Percentiles rank a stretch among this genome's conserved stretches.
Evolutionary conservation across 1,140 invertebrate genomes (phyloP).

Genomic region (Platorchestia sp.): DNA sequence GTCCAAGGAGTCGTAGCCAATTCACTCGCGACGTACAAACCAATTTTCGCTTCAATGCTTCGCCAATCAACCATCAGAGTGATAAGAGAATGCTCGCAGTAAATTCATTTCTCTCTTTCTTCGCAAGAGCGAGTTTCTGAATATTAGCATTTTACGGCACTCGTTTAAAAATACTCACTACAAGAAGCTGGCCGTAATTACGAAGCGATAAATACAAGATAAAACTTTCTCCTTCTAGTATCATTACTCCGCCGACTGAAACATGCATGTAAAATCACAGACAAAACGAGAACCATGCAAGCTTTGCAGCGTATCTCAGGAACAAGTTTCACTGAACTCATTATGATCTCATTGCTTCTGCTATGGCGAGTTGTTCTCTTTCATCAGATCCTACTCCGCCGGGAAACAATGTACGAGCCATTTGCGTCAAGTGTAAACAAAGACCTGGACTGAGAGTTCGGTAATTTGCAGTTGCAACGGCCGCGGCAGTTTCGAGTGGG

Average conservation of each 20-base stretch:
- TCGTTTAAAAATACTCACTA: background rate
- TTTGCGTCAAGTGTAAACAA: conserved; percentile 29
- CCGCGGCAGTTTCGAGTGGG: conserved; percentile 10
- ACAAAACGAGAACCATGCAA: background rate
- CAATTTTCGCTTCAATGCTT: background rate
- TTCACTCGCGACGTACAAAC: background rate
- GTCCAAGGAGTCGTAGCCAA: background rate
- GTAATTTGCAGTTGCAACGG: conserved; percentile 38
- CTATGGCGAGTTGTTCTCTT: background rate
- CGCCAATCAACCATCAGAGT: background rate
- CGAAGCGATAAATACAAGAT: background rate
- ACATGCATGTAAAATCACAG: background rate
- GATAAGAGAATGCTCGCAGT: background rate
- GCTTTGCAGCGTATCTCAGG: background rate
- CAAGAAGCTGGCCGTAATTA: background rate
- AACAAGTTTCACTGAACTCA: background rate
- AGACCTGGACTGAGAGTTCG: background rate
- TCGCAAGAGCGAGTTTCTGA: background rate
- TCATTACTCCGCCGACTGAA: background rate
- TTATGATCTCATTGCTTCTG: background rate
- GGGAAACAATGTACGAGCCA: conserved; percentile 37
- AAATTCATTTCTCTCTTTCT: background rate
- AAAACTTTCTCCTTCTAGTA: background rate
- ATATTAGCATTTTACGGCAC: background rate
- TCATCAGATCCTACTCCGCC: background rate